Percentiles rank a stretch among this genome's conserved stretches.
phyloP scores from a whole-genome alignment of 1,140 invertebrate species.

The Drepana arcuata region DNA sequence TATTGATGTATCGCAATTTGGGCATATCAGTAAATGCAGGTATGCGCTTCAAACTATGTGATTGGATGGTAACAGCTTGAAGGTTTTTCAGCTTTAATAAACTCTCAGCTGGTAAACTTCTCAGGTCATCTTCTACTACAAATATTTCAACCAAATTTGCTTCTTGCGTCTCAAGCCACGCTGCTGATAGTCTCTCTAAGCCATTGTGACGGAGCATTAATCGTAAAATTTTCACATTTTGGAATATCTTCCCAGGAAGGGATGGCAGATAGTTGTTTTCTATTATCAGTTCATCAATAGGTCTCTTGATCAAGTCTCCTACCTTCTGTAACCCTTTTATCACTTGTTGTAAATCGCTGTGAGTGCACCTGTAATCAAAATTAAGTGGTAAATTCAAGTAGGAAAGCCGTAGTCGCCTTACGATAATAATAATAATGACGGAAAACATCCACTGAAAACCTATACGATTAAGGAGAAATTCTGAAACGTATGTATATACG shows the following conservation, averaged over 20 bases:
- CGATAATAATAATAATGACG: too few relatives aligned
- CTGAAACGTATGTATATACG: too few relatives aligned
- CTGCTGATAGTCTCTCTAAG: conserved; percentile 83
- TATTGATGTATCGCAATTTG: conserved; percentile 77
- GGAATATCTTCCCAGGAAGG: conserved; percentile 83
- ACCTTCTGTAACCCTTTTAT: conserved; percentile 81
- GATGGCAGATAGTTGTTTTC: conserved; percentile 89
- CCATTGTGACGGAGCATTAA: conserved; percentile 88
- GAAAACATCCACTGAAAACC: too few relatives aligned
- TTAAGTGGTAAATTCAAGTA: too few relatives aligned
- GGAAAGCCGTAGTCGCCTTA: too few relatives aligned
- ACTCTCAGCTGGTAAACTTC: conserved; percentile 83
- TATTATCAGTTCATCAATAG: conserved; percentile 87
- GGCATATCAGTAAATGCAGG: conserved; percentile 78
- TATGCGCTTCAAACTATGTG: conserved; percentile 79
- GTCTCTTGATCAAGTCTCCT: conserved; percentile 77
- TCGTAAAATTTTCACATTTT: conserved; percentile 80
- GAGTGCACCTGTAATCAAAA: conserved; percentile 86
- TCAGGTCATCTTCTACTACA: conserved; percentile 85
- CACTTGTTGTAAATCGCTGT: conserved; percentile 85
- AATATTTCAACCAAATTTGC: conserved; percentile 85
- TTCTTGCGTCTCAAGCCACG: conserved; percentile 85
- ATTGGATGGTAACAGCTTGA: conserved; percentile 86
- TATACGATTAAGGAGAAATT: too few relatives aligned
- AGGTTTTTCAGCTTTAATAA: conserved; percentile 81